Base-by-base conservation (phyloP, 2,113 vertebrate species). In the Planiliza haematocheilus region DNA sequence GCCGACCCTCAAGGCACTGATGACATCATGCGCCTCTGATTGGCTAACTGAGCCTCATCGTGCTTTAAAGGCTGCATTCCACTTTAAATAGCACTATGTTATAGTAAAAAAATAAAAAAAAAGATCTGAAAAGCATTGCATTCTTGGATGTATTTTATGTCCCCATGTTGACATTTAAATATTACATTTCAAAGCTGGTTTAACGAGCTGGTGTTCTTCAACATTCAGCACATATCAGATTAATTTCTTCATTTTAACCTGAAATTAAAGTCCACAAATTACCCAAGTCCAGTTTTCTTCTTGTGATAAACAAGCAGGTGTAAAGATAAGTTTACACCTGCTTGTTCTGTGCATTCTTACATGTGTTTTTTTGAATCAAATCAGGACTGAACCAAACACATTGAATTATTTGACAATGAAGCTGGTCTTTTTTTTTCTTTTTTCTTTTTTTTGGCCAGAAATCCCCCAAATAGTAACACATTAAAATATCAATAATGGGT, bases 1-100 rank as follows among this genome's bases (percentile, higher is more conserved):
- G n/a, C 18, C 2, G 46, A 69, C 7, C 14, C 50, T 0, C 34
- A 58, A 2, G 18, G 10, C 14, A 7, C 10, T 4, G 53, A 83
- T 61, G 77, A 78, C 70, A 58, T 78, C 53, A 71, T 18, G 10
- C 38, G 4, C 4, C 57, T 70, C 13, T 81, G 77, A 83, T 52
- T 50, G 73, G 68, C 12, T 5, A n/a, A 34, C 18, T 8, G 13
- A 6, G 34, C 8, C 3, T 30, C 24, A 30, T 30, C 24, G 24
- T 30, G 10, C 7, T 10, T n/a, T 20, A 1, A 48, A 24, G 8
- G 9, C 9, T 9, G 18, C 10, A 20, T 49, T 49, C 24, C 13
- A 14, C 5, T 16, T 16, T 30, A 30, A 30, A 30, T 30, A 30
- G 24, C 5, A 30, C 24, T 30, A 30, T 30, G 24, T 30, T 30